phyloP scores from a whole-genome alignment of 2,113 vertebrate species.

The Anas platyrhynchos region DNA sequence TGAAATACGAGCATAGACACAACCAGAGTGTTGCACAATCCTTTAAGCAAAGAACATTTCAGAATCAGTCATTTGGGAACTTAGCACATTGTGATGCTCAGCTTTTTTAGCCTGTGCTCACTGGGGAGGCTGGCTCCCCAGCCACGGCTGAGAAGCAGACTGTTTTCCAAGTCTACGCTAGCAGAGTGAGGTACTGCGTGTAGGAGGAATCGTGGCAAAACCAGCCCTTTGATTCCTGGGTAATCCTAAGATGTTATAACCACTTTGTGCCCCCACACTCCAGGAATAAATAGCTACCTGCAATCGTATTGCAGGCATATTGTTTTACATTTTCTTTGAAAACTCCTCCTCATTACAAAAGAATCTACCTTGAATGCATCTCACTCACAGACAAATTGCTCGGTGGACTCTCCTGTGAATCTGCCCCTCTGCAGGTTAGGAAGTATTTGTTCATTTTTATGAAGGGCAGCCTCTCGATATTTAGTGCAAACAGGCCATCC shows the following conservation, averaged over 20 bases:
- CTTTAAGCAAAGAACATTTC: not conserved
- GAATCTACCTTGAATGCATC: conserved; percentile 40
- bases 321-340: conserved; percentile 14
- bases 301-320: not conserved
- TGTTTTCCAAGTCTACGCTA: not conserved
- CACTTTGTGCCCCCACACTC: conserved; percentile 13
- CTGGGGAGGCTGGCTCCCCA: not conserved
- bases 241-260: conserved; percentile 7
- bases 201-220: conserved; percentile 58
- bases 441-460: conserved; percentile 79
- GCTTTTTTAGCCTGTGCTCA: not conserved
- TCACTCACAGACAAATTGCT: conserved; percentile 60
- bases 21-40: fast-evolving
- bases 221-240: not conserved
- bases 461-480: conserved; percentile 75
- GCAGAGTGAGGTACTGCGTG: not conserved
- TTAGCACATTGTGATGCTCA: not conserved
- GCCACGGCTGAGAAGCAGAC: not conserved
- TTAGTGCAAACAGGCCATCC: conserved; percentile 75
- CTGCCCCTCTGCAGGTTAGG: conserved; percentile 58
- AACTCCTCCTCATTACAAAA: not conserved
- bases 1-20: not conserved
- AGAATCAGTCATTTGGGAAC: not conserved
- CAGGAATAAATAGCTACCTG: conserved; percentile 45
- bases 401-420: conserved; percentile 53